phyloP scores from a whole-genome alignment of 1,140 invertebrate genomes.

The Acromyrmex heyeri region DNA sequence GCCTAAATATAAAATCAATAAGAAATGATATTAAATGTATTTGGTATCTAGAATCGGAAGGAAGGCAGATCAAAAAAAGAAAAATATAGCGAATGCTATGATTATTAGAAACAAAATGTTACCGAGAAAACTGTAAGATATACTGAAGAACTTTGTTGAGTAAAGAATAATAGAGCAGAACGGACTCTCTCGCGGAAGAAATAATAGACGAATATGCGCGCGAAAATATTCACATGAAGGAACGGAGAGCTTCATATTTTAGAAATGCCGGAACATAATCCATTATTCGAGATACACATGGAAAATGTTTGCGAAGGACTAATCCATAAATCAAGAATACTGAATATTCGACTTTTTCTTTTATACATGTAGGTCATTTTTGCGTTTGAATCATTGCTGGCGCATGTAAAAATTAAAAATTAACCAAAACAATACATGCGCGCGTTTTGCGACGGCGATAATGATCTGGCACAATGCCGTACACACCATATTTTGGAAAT shows the following conservation, averaged over 20 bases:
- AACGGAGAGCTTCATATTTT: slow-evolving; percentile 51
- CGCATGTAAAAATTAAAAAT: slow-evolving; percentile 7
- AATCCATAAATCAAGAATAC: slow-evolving; percentile 19
- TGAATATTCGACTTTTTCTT: not conserved
- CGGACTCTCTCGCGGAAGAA: not conserved
- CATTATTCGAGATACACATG: slow-evolving; percentile 5
- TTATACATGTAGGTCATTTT: not conserved
- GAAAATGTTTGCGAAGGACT: slow-evolving; percentile 20
- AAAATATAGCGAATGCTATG: not conserved
- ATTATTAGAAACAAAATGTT: slow-evolving; percentile 28
- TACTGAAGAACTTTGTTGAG: slow-evolving; percentile 10
- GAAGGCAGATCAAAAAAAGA: not conserved
- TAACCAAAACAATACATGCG: not conserved
- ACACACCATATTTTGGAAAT: slow-evolving; percentile 7
- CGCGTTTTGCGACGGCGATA: not conserved
- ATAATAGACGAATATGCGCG: slow-evolving; percentile 43
- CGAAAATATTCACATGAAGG: slow-evolving; percentile 34
- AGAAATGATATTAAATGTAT: not conserved
- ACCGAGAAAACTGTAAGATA: slow-evolving; percentile 8
- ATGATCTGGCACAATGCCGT: slow-evolving; percentile 18
- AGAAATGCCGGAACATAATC: not conserved
- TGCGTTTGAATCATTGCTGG: not conserved
- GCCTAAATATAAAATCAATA: not conserved
- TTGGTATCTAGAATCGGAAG: not conserved
- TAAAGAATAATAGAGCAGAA: slow-evolving; percentile 28